phyloP scores from a whole-genome alignment of 2,113 vertebrate species.

The Scatophagus argus region DNA sequence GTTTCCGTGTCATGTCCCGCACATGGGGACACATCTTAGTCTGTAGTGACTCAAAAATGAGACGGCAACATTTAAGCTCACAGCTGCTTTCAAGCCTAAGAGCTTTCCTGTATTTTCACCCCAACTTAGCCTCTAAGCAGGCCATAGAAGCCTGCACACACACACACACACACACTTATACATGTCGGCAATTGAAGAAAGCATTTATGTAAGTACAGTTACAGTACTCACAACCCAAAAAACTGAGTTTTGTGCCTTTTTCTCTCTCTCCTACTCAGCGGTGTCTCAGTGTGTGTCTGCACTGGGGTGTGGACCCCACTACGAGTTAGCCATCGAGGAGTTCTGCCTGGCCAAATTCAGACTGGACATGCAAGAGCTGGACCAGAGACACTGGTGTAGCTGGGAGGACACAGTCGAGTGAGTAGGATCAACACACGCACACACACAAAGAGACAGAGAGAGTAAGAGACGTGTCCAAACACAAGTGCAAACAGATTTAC shows the following conservation, averaged over 20 bases:
- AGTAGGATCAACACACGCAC: slow-evolving; percentile 70
- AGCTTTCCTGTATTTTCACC: neutral
- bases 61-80: neutral
- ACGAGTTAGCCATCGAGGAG: slow-evolving; percentile 85
- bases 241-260: neutral
- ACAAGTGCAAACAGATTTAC: slow-evolving; percentile 3
- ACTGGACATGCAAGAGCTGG: slow-evolving; percentile 89
- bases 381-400: slow-evolving; percentile 88
- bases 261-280: slow-evolving; percentile 35
- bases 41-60: slow-evolving; percentile 10
- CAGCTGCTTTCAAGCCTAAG: neutral
- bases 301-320: slow-evolving; percentile 83
- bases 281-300: slow-evolving; percentile 75
- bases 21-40: slow-evolving; percentile 1
- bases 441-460: slow-evolving; percentile 2
- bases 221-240: too few relatives aligned
- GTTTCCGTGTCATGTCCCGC: slow-evolving; percentile 5
- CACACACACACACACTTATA: neutral
- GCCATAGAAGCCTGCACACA: neutral
- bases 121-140: neutral
- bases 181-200: neutral
- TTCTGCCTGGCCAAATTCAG: slow-evolving; percentile 88
- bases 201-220: neutral
- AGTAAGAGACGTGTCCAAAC: neutral
- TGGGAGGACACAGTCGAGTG: slow-evolving; percentile 91